Base-by-base conservation (phyloP, 2,113 vertebrate genomes). In the Albula glossodonta region DNA sequence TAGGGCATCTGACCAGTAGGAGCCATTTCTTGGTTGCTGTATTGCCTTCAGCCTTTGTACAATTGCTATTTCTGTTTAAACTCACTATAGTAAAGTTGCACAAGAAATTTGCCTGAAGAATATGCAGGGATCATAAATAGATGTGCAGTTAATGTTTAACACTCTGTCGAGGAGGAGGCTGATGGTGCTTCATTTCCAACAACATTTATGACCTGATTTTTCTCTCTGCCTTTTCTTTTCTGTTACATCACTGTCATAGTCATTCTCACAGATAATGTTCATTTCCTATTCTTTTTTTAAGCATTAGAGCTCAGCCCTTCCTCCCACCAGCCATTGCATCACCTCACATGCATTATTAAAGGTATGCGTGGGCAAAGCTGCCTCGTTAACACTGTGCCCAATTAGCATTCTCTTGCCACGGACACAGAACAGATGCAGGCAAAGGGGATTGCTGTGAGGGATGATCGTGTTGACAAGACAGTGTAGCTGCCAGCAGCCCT, bases 191-290 rank as follows among this genome's bases (percentile, higher is more conserved):
- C n/a, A 74, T 74, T 74, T 74, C 70, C 70, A 74, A 74, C 63
- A 70, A 60, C 70, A 74, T 74, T 74, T 10, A 74, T 74, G n/a
- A 74, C n/a, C 70, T 74, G n/a, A 74, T 74, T 31, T 66, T 74
- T 8, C 66, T 74, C 12, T 56, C n/a, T 74, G 70, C 10, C 10
- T 2, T 74, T 74, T 74, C 8, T 3, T 3, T 31, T 19, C 6
- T 74, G n/a, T 10, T 31, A 9, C 10, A 17, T 70, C 22, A n/a
- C 63, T n/a, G 70, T 74, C 70, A 31, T 56, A 56, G 31, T 41
- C 60, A 8, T 22, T 25, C 31, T 7, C 2, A 22, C 7, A 74
- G 70, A 31, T 74, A 25, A 7, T 10, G 22, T 10, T 31, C n/a
- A 74, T 25, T 31, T n/a, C 70, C 70, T 17, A 1, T n/a, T 70